Conservation (phyloP, 1,140 invertebrate species). For the Drosophila biarmipes region DNA sequence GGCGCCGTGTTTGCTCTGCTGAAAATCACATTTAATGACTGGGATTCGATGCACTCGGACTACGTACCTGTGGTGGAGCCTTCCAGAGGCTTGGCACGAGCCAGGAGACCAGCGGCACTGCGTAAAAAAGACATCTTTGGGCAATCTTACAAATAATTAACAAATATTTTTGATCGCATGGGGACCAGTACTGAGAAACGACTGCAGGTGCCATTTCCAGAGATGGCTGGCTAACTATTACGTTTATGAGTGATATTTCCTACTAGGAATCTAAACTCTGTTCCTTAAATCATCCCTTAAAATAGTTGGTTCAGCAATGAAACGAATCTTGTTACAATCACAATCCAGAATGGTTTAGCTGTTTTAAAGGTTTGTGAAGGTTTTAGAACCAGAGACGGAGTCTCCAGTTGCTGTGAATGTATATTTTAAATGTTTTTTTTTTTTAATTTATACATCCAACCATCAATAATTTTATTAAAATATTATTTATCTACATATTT, state of each 20-base stretch:
- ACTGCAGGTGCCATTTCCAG: not conserved
- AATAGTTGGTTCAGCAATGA: too few relatives aligned
- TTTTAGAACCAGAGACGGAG: too few relatives aligned
- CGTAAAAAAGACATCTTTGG: conserved; percentile 61
- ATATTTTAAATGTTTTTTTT: too few relatives aligned
- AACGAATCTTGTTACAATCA: too few relatives aligned
- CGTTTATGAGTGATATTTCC: not conserved
- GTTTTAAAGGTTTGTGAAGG: too few relatives aligned
- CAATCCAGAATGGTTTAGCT: too few relatives aligned
- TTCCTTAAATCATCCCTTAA: too few relatives aligned
- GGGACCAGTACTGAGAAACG: conserved; percentile 16
- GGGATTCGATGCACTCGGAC: not conserved
- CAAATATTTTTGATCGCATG: conserved; percentile 13
- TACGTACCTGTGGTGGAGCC: conserved; percentile 33
- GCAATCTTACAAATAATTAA: conserved; percentile 30
- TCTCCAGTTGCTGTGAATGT: too few relatives aligned
- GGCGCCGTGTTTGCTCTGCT: conserved; percentile 57
- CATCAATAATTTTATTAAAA: too few relatives aligned
- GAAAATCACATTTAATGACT: conserved; percentile 27
- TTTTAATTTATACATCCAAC: too few relatives aligned
- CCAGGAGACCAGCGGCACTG: conserved; percentile 17
- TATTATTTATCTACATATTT: too few relatives aligned
- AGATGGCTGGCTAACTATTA: not conserved
- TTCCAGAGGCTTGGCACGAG: conserved; percentile 16
- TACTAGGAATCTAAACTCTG: not conserved